Percentiles rank a stretch among this genome's conserved stretches.
phyloP scores from a whole-genome alignment of 1,140 invertebrate genomes.

The Gryllus bimaculatus region DNA sequence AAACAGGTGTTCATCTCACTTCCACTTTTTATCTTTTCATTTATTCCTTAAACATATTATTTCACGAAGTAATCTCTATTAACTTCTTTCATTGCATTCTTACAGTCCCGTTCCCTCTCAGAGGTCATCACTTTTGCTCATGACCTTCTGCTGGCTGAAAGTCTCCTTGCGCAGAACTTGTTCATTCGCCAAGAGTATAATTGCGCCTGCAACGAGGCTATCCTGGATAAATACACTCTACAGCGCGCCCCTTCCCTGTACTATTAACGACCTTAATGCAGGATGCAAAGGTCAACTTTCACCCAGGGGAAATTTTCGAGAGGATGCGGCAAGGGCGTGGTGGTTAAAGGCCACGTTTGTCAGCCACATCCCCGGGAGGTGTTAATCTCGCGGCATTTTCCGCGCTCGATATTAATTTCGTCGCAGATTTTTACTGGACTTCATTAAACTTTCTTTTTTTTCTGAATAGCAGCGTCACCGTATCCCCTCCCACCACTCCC shows the following conservation, averaged over 20 bases:
- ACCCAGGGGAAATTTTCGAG: not conserved
- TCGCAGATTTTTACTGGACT: not conserved
- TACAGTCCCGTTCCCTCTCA: too few species aligned
- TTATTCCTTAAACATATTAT: too few species aligned
- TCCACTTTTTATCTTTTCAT: too few species aligned
- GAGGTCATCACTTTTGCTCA: too few species aligned
- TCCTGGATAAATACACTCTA: too few species aligned
- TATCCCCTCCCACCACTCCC: not conserved
- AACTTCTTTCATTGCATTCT: too few species aligned
- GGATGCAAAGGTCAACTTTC: constrained; percentile 1
- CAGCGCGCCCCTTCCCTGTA: not conserved
- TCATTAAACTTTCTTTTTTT: not conserved
- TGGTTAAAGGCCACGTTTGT: not conserved
- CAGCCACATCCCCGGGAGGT: not conserved
- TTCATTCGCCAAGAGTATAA: too few species aligned
- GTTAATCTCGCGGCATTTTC: not conserved
- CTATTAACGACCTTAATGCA: not conserved
- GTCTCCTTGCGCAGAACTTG: too few species aligned
- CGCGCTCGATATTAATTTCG: not conserved
- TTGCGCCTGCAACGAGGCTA: too few species aligned
- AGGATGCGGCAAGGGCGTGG: not conserved
- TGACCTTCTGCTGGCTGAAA: too few species aligned
- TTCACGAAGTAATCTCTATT: too few species aligned
- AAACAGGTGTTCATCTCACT: too few species aligned
- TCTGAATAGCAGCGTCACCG: not conserved